Evolutionary conservation across 2,888 invertebrate species (phyloP).

Genomic region (Ophion slaviceki): DNA sequence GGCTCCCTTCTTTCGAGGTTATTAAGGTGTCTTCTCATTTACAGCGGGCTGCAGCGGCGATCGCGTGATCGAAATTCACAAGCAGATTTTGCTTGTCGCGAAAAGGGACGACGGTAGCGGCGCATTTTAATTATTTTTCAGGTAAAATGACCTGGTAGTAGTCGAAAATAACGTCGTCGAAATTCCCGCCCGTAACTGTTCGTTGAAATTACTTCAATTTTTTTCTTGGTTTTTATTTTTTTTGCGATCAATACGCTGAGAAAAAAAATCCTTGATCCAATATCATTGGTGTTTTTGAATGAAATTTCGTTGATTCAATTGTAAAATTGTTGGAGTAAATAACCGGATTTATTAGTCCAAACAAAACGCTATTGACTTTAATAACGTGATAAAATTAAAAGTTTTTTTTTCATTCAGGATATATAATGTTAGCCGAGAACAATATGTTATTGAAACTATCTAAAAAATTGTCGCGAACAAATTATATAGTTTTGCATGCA

Average conservation of each 20-base stretch:
- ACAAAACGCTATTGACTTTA: too few species aligned
- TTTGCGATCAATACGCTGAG: not conserved
- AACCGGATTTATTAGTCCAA: too few species aligned
- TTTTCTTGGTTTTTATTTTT: not conserved
- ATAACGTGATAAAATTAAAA: too few species aligned
- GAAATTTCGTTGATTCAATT: too few species aligned
- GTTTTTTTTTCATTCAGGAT: too few species aligned
- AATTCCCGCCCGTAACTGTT: not conserved
- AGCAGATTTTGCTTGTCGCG: not conserved
- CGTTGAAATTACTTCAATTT: not conserved
- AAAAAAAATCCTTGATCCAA: too few species aligned
- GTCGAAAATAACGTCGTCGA: not conserved
- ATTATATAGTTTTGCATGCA: too few species aligned
- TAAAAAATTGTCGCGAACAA: too few species aligned
- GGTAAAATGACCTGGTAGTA: not conserved
- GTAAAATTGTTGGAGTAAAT: too few species aligned
- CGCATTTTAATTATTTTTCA: not conserved
- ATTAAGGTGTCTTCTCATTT: constrained; percentile 1
- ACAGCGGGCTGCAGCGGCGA: not conserved
- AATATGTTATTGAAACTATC: too few species aligned
- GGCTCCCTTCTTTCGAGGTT: constrained; percentile 45
- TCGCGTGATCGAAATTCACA: not conserved
- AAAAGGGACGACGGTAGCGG: not conserved
- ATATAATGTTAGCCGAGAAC: too few species aligned
- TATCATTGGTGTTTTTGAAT: too few species aligned